Base-by-base conservation (phyloP, 2,888 invertebrate species). In the Yponomeuta evonymella region DNA sequence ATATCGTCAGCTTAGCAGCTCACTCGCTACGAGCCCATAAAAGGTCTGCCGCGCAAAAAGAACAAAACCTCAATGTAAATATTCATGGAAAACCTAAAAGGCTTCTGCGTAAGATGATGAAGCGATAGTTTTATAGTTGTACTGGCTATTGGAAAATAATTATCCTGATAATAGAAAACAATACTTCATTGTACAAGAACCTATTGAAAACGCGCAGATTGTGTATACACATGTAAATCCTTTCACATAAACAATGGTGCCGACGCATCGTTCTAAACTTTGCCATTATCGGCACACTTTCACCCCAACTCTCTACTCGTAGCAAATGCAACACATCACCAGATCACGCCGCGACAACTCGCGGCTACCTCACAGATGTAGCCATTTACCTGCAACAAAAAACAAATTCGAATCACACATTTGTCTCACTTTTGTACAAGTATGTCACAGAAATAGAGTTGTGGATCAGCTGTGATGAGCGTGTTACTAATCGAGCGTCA, bases 381-480 rank as follows among this genome's bases (percentile, higher is more conserved):
- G 71, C 70, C 71, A 71, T 73, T 73, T 70, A 72, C 72, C 58
- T 62, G 70, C 70, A 72, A 71, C 70, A 73, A 72, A 71, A 72
- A 75, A 73, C 73, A 62, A 72, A 74, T 73, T 72, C 67, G 68
- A 74, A 71, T 70, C 70, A 72, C 72, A 73, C 71, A 71, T 73
- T 67, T 70, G 66, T 72, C 71, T 72, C 72, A 75, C 64, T 73
- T 67, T 48, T 70, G 70, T 72, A 73, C 72, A 70, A 70, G 73
- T 75, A 65, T 74, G 75, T 75, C 74, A 75, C 67, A 74, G 74
- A 72, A 72, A 74, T 72, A 73, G 74, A 72, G 71, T 71, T 72
- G 73, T 72, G 70, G 72, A 71, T 72, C 71, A 70, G 74, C 73
- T 73, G 73, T 71, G 73, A 72, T 72, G 73, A 73, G 73, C 72